Evolutionary conservation across 2,888 invertebrate genomes (phyloP).

Genomic region (Brachypalpus laphriformis): DNA sequence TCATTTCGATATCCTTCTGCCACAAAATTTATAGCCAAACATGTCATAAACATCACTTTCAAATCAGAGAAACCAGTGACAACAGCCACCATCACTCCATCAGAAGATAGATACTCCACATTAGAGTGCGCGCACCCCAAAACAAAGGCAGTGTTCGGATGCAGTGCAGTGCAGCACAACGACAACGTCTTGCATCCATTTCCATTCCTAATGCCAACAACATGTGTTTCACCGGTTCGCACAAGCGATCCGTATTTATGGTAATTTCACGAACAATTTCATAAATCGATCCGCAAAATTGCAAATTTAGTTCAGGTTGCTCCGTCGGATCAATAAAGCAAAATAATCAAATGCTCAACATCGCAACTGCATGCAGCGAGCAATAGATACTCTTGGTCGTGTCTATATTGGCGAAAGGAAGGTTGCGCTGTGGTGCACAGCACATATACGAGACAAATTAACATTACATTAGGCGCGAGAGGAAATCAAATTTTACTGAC

Average conservation of each 20-base stretch:
- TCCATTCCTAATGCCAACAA: not conserved
- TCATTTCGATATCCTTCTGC: slow-evolving; percentile 64
- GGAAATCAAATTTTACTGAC: slow-evolving; percentile 54
- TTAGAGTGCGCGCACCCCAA: slow-evolving; percentile 31
- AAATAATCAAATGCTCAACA: slow-evolving; percentile 71
- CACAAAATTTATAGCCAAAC: slow-evolving; percentile 68
- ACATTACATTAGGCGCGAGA: slow-evolving; percentile 58
- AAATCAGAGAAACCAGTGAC: slow-evolving; percentile 54
- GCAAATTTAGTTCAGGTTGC: slow-evolving; percentile 73
- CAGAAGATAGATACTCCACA: slow-evolving; percentile 20
- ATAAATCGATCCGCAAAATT: slow-evolving; percentile 76
- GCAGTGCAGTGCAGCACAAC: slow-evolving; percentile 2
- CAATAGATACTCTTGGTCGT: not conserved
- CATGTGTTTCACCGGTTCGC: slow-evolving; percentile 47
- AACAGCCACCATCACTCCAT: slow-evolving; percentile 12
- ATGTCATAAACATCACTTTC: slow-evolving; percentile 73
- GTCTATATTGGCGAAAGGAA: slow-evolving; percentile 43
- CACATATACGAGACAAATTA: slow-evolving; percentile 66
- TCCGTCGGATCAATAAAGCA: slow-evolving; percentile 70
- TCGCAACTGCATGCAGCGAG: not conserved
- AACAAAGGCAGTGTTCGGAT: slow-evolving; percentile 1
- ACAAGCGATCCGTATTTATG: slow-evolving; percentile 76
- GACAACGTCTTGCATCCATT: slow-evolving; percentile 2
- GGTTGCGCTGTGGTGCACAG: slow-evolving; percentile 12
- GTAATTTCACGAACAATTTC: slow-evolving; percentile 78